Conservation (phyloP, 2,888 invertebrate genomes). For the Andrena camellia region DNA sequence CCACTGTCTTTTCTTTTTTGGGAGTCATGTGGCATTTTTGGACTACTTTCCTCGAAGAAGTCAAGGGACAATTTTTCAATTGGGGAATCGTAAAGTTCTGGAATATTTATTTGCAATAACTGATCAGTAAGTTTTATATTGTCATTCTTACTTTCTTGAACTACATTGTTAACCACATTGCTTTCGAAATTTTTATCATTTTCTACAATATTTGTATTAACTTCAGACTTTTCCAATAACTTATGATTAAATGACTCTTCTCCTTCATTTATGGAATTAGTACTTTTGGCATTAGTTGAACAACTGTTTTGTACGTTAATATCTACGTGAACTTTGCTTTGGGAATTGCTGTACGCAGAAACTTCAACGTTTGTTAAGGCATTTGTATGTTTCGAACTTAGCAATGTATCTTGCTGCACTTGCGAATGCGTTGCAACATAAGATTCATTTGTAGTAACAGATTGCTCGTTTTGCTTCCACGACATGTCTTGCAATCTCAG, state of each 20-base stretch:
- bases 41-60: slow-evolving; percentile 50
- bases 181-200: slow-evolving; percentile 1
- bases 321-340: slow-evolving; percentile 11
- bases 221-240: slow-evolving; percentile 1
- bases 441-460: slow-evolving; percentile 25
- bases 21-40: slow-evolving; percentile 28
- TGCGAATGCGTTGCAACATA: slow-evolving; percentile 16
- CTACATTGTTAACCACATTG: not conserved
- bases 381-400: slow-evolving; percentile 1
- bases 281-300: not conserved
- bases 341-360: not conserved
- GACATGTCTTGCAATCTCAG: slow-evolving; percentile 90
- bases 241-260: not conserved
- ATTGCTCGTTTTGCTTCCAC: slow-evolving; percentile 86
- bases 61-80: slow-evolving; percentile 22
- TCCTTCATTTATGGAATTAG: not conserved
- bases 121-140: slow-evolving; percentile 24
- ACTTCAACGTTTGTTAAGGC: slow-evolving; percentile 7
- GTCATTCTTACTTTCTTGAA: slow-evolving; percentile 7
- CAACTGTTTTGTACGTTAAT: not conserved
- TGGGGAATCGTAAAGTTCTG: slow-evolving; percentile 7
- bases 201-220: not conserved
- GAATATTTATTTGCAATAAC: slow-evolving; percentile 36
- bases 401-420: not conserved
- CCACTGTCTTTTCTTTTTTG: slow-evolving; percentile 26